phyloP scores from a whole-genome alignment of 2,888 invertebrate species.

The Lamproptera curius region DNA sequence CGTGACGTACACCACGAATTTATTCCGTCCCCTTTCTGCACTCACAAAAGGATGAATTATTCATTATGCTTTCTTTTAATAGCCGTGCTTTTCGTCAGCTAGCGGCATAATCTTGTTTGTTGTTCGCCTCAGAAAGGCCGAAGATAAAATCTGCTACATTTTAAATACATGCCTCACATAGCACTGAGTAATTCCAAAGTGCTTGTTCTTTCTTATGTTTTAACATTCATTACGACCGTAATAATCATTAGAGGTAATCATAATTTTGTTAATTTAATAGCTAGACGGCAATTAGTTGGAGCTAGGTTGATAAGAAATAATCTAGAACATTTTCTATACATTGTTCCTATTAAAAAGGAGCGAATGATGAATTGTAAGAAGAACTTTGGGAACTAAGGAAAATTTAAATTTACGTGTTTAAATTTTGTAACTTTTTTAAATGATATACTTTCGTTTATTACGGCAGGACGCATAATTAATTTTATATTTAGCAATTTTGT shows the following conservation, averaged over 20 bases:
- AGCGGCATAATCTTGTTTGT: slow-evolving; percentile 13
- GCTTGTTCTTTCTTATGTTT: not conserved
- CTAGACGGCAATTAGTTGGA: not conserved
- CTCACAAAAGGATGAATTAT: slow-evolving; percentile 15
- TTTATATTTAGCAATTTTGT: too few relatives aligned
- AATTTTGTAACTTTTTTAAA: slow-evolving; percentile 16
- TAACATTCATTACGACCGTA: not conserved
- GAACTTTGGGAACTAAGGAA: not conserved
- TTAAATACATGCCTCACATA: not conserved
- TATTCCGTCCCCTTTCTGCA: slow-evolving; percentile 12
- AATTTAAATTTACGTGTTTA: slow-evolving; percentile 42
- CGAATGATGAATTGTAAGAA: not conserved
- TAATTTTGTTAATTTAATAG: not conserved
- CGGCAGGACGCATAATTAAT: too few relatives aligned
- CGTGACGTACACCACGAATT: slow-evolving; percentile 2
- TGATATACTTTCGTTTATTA: not conserved
- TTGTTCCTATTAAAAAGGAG: too few relatives aligned
- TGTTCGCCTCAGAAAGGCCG: slow-evolving; percentile 4
- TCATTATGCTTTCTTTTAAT: slow-evolving; percentile 10
- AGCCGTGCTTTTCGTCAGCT: not conserved
- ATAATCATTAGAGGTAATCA: not conserved
- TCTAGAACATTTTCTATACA: too few relatives aligned
- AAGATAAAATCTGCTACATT: slow-evolving; percentile 11
- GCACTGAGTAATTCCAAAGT: not conserved
- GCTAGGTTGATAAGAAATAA: not conserved